Conservation (phyloP, 2,888 invertebrate species). For the Callinectes sapidus region DNA sequence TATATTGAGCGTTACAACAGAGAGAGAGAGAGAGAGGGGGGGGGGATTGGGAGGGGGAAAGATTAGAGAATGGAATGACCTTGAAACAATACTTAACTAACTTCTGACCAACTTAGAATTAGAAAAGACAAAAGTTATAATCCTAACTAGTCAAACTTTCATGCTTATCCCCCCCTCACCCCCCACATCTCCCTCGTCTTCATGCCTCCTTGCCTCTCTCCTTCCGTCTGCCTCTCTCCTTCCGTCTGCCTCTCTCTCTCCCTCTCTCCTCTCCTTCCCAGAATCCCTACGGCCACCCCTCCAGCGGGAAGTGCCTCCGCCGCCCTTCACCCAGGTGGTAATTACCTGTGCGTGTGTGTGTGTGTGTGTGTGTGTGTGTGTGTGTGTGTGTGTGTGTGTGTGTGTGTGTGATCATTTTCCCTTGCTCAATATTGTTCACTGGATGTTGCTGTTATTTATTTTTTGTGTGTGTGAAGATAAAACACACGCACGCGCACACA, state of each 20-base stretch:
- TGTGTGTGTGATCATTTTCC: background rate
- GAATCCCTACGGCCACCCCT: background rate
- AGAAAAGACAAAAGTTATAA: background rate
- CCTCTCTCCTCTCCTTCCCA: constrained; percentile 12
- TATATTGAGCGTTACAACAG: background rate
- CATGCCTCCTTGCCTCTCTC: background rate
- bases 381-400: constrained; percentile 6
- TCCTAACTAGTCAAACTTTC: background rate
- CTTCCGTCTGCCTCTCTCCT: background rate
- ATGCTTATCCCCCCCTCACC: background rate
- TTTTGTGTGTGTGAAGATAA: background rate
- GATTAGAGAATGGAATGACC: background rate
- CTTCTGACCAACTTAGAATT: constrained; percentile 3
- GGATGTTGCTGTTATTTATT: no score
- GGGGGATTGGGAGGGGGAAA: background rate
- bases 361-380: constrained; percentile 24
- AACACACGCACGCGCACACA: background rate
- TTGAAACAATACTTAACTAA: background rate
- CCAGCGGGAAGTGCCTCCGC: background rate
- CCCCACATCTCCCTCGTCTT: background rate
- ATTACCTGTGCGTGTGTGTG: constrained; percentile 16
- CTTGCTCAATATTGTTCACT: background rate
- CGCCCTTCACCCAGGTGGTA: background rate
- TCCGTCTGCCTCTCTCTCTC: background rate
- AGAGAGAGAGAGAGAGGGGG: background rate